Percentiles rank a stretch among this genome's conserved stretches.
phyloP scores from a whole-genome alignment of 1,140 invertebrate species.

The Tenebrio molitor region DNA sequence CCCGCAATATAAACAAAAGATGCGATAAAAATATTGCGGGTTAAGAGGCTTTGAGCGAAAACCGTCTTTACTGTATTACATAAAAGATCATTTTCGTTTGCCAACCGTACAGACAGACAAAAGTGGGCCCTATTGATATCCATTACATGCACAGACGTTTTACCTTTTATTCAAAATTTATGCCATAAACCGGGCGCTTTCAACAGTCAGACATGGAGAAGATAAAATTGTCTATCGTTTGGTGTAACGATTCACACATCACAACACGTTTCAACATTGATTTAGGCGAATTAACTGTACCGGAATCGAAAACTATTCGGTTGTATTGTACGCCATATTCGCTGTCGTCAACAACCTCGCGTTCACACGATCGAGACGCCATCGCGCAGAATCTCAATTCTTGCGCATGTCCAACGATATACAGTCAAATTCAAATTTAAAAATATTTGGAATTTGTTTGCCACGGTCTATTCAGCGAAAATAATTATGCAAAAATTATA shows the following conservation, averaged over 20 bases:
- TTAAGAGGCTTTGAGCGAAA: slow-evolving; percentile 53
- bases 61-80: slow-evolving; percentile 57
- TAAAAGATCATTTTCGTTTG: slow-evolving; percentile 60
- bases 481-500: too few species aligned
- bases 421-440: slow-evolving; percentile 31
- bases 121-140: slow-evolving; percentile 60
- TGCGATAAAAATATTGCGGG: slow-evolving; percentile 23
- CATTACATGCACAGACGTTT: slow-evolving; percentile 51
- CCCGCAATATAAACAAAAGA: slow-evolving; percentile 48
- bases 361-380: not conserved
- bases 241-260: not conserved
- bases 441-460: slow-evolving; percentile 3
- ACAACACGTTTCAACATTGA: slow-evolving; percentile 32
- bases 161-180: slow-evolving; percentile 52
- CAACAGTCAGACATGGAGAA: not conserved
- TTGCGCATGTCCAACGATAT: not conserved
- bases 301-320: slow-evolving; percentile 34
- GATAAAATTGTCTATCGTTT: slow-evolving; percentile 9
- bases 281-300: slow-evolving; percentile 30
- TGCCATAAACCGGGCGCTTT: slow-evolving; percentile 37
- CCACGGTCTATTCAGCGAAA: too few species aligned
- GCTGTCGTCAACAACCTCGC: slow-evolving; percentile 27
- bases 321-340: slow-evolving; percentile 42
- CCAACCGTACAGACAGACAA: slow-evolving; percentile 54
- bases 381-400: slow-evolving; percentile 1